Evolutionary conservation across 37 sponge, comb jelly and placozoan species (phyloP).

Genomic region (Crambe crambe): DNA sequence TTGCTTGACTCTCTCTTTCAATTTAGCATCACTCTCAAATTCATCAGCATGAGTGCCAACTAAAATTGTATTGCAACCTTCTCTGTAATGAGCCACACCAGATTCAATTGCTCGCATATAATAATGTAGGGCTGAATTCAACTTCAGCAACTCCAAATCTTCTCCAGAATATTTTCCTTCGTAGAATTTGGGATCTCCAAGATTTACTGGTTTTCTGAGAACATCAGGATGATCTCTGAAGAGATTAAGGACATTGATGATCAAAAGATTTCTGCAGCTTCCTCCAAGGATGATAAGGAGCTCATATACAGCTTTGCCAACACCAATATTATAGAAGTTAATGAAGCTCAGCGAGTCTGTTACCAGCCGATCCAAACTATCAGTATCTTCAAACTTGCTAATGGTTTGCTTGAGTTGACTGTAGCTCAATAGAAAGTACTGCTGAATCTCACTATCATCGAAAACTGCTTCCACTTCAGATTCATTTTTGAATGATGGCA

Average conservation of each 20-base stretch:
- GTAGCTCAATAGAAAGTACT: background rate
- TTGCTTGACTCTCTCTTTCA: background rate
- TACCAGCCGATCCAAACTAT: background rate
- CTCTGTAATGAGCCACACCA: too few relatives aligned
- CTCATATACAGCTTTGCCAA: constrained; percentile 6
- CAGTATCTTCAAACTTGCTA: too few relatives aligned
- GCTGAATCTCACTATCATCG: background rate
- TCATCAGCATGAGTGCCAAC: constrained; percentile 21
- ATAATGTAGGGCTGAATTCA: constrained; percentile 6
- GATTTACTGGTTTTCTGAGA: background rate
- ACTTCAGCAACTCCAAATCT: too few relatives aligned
- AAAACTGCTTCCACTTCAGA: background rate
- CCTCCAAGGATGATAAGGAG: background rate
- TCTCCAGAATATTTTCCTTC: too few relatives aligned
- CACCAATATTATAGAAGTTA: constrained; percentile 4
- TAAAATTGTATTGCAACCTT: background rate
- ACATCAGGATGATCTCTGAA: background rate
- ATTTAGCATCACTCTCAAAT: background rate
- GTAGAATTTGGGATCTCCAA: background rate
- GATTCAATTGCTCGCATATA: too few relatives aligned
- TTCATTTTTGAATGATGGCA: background rate
- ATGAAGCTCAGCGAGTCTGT: constrained; percentile 1
- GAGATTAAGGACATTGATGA: background rate
- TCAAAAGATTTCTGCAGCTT: background rate
- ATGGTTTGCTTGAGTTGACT: background rate